Evolutionary conservation across 2,797 vertebrate genomes (phyloP).

Genomic region (Pachyuromys duprasi): DNA sequence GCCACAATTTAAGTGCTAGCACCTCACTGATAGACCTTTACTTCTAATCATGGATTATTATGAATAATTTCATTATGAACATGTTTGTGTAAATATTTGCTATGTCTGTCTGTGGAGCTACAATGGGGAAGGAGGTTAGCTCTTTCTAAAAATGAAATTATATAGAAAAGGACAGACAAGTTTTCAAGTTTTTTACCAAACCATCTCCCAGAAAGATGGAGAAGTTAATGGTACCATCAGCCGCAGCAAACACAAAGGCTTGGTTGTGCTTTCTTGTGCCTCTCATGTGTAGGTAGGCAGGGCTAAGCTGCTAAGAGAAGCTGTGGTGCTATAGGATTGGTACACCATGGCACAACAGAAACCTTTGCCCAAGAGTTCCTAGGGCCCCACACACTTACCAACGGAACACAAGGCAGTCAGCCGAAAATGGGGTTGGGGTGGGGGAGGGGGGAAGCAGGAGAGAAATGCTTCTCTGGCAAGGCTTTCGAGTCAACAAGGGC

Average conservation of each 20-base stretch:
- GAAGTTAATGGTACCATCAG: not conserved
- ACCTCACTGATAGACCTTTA: not conserved
- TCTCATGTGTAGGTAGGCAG: not conserved
- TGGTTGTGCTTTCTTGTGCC: not conserved
- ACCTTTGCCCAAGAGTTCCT: not conserved
- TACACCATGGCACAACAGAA: not conserved
- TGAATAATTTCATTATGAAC: conserved; percentile 28
- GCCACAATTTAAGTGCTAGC: not conserved
- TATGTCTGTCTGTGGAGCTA: not conserved
- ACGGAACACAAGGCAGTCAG: not conserved
- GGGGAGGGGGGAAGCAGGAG: not conserved
- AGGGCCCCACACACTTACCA: not conserved
- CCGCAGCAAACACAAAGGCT: not conserved
- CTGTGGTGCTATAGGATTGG: not conserved
- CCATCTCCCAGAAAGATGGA: not conserved
- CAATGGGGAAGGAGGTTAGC: not conserved
- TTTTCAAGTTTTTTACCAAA: conserved; percentile 6
- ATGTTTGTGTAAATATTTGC: not conserved
- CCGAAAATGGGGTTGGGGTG: not conserved
- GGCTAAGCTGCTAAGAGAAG: not conserved
- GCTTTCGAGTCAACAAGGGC: not conserved
- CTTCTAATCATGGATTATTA: conserved; percentile 18
- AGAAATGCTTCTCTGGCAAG: not conserved
- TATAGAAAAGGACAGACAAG: not conserved
- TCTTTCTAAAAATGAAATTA: not conserved